phyloP scores from a whole-genome alignment of 2,797 vertebrate species.

The Microctenopoma lineatum region DNA sequence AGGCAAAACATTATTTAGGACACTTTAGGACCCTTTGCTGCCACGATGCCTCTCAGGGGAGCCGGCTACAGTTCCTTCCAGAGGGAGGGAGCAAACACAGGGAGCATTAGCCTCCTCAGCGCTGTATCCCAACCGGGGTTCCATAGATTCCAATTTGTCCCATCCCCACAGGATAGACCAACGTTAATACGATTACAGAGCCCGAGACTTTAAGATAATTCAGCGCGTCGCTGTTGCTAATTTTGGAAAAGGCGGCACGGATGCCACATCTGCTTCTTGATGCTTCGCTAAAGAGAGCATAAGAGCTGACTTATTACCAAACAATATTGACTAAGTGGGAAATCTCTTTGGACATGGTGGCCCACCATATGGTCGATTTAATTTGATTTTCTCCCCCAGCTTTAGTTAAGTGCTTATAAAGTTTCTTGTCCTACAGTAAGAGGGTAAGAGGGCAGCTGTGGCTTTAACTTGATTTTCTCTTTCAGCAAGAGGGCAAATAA shows the following conservation, averaged over 20 bases:
- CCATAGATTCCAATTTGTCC: conserved; percentile 66
- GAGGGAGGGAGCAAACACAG: conserved; percentile 39
- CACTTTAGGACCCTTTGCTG: conserved; percentile 46
- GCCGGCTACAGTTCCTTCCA: conserved; percentile 21
- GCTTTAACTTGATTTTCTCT: conserved; percentile 65
- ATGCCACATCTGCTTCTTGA: conserved; percentile 80
- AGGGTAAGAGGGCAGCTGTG: conserved; percentile 65
- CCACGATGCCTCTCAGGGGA: conserved; percentile 55
- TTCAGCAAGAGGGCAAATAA: conserved; percentile 65
- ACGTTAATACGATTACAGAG: conserved; percentile 82
- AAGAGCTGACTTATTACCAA: conserved; percentile 80
- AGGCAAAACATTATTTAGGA: conserved; percentile 47
- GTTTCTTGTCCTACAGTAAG: conserved; percentile 68
- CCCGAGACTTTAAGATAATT: conserved; percentile 81
- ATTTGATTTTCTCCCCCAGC: conserved; percentile 79
- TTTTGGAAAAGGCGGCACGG: conserved; percentile 67
- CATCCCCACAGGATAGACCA: conserved; percentile 67
- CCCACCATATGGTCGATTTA: conserved; percentile 80
- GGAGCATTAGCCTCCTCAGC: conserved; percentile 34
- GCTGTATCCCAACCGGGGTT: conserved; percentile 42
- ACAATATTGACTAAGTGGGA: conserved; percentile 79
- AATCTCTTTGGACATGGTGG: conserved; percentile 80
- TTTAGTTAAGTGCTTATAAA: conserved; percentile 76
- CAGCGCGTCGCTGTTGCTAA: conserved; percentile 75
- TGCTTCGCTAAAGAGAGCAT: conserved; percentile 66